Percentiles rank a stretch among this genome's conserved stretches.
Conservation (phyloP, 2,888 invertebrate genomes). For the Caenorhabditis angaria region DNA sequence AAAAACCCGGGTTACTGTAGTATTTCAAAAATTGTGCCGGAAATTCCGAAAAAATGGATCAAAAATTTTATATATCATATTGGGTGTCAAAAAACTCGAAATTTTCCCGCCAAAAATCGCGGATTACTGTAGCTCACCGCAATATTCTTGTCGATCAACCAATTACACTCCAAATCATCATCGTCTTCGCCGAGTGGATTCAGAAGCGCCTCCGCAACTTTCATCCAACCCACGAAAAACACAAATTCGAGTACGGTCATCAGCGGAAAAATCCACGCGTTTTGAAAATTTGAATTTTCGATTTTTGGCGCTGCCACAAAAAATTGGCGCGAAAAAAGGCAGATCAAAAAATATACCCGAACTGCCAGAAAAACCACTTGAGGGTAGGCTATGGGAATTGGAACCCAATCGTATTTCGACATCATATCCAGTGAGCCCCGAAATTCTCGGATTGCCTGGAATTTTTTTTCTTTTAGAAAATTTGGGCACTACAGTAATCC, state of each 20-base stretch:
- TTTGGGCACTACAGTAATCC: no score
- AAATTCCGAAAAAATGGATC: background rate
- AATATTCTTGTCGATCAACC: constrained; percentile 47
- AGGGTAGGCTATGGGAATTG: constrained; percentile 31
- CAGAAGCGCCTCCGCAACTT: constrained; percentile 63
- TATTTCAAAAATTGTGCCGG: background rate
- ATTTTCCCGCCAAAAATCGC: background rate
- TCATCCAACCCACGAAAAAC: constrained; percentile 43
- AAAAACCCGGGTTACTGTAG: no score
- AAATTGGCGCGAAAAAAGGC: constrained; percentile 21
- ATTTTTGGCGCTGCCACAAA: background rate
- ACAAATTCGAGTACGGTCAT: constrained; percentile 52
- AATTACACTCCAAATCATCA: constrained; percentile 58
- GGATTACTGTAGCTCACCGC: constrained; percentile 34
- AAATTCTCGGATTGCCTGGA: constrained; percentile 10
- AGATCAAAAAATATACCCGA: constrained; percentile 25
- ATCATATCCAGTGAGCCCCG: constrained; percentile 10
- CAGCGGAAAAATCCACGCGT: constrained; percentile 37
- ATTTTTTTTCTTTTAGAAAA: no score
- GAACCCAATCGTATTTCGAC: constrained; percentile 24
- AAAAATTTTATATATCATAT: no score
- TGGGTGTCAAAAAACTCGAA: no score
- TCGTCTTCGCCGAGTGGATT: constrained; percentile 66
- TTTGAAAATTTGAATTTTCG: constrained; percentile 1
- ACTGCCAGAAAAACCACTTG: constrained; percentile 29